phyloP scores from a whole-genome alignment of 2,113 vertebrate species.

The Thymallus thymallus region DNA sequence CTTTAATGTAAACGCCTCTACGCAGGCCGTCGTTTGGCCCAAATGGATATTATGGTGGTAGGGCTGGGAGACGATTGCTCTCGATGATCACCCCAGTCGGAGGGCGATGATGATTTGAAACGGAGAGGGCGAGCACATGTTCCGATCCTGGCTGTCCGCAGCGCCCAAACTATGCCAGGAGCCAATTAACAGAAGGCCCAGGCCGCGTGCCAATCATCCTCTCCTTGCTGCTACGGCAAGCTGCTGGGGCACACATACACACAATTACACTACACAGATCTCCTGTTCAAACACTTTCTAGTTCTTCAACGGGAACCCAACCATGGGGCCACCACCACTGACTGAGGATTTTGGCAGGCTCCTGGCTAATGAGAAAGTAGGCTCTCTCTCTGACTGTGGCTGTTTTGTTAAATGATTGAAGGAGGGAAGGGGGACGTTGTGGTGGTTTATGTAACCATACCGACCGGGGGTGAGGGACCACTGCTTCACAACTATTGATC shows the following conservation, averaged over 20 bases:
- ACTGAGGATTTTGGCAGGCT: background rate
- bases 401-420: background rate
- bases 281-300: background rate
- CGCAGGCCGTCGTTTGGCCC: conserved; percentile 26
- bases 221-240: background rate
- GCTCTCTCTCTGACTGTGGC: background rate
- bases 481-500: background rate
- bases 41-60: conserved; percentile 39
- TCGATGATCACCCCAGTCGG: conserved; percentile 45
- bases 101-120: conserved; percentile 45
- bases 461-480: background rate
- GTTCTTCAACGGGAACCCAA: background rate
- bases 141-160: conserved; percentile 8
- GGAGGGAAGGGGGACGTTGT: background rate
- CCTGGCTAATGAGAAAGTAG: background rate
- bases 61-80: conserved; percentile 46
- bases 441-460: background rate
- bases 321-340: background rate
- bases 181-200: conserved; percentile 6
- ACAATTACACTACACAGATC: background rate
- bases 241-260: background rate
- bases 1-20: conserved; percentile 40
- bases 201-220: background rate
- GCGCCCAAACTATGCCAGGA: conserved; percentile 9
- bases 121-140: conserved; percentile 38